Base-by-base conservation (phyloP, 2,113 vertebrate genomes). In the Tenebrosternarchus preto region DNA sequence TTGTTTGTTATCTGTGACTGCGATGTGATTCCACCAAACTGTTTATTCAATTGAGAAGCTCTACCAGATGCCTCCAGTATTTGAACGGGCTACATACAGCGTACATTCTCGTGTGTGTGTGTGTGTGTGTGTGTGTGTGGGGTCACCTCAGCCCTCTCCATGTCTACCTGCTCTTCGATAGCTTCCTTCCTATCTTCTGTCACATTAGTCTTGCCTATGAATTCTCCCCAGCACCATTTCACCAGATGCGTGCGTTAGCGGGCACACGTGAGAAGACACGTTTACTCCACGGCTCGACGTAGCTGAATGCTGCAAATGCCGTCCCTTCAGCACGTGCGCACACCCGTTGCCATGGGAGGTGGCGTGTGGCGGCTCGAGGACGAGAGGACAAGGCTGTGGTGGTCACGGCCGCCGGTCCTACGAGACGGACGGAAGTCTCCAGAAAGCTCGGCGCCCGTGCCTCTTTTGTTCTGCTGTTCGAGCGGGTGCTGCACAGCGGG, bases 381-480 rank as follows among this genome's bases (percentile, higher is more conserved):
- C 57, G 67, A 74, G 71, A 73, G 56, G 66, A 66, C 59, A 64
- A 63, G 64, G 53, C 71, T 46, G 46, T 20, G 60, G 33, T 59
- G 61, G 46, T 63, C 33, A 66, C 79, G 75, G 79, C 57, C 64
- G 59, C 64, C 68, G 80, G 69, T 76, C 76, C 76, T 71, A 61
- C 33, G 80, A 84, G 69, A 82, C 77, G 82, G 80, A 74, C 74
- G 61, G 78, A 84, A 81, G 71, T 75, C 77, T 80, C 76, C 85
- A 79, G 71, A 86, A 85, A 78, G 80, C 84, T 80, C 71, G 79
- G 85, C 73, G 71, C 74, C 80, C 53, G 81, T 66, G 68, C 76
- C 60, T 83, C 83, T 81, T 88, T 86, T 88, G 85, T 86, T 85
- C 81, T 76, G 82, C 83, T 83, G 76, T 80, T 82, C 61, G 82